Base-by-base conservation (phyloP, 2,888 invertebrate genomes). In the Dermolepida albohirtum region DNA sequence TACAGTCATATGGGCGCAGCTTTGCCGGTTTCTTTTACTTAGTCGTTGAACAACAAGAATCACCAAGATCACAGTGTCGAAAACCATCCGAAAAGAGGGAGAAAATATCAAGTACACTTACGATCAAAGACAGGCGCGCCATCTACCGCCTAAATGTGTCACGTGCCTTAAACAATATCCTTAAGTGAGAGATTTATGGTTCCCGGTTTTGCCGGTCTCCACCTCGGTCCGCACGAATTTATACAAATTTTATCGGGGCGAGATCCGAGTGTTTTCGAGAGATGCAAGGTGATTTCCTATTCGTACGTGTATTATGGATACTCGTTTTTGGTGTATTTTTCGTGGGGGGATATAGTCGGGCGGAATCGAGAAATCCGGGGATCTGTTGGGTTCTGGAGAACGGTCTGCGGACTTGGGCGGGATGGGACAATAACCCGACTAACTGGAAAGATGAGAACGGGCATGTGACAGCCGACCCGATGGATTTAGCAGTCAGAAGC, bases 161-260 rank as follows among this genome's bases (percentile, higher is more conserved):
- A 80, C 79, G 80, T 80, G 78, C 78, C 77, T 79, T 78, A 78
- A 79, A 80, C 79, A 79, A 78, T 79, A 78, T 79, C 78, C 78
- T 78, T 77, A 76, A 77, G 73, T 75, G 73, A 64, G 74, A 79
- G 79, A 79, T 70, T 67, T 70, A 70, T 67, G 57, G 68, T 29
- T 16, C 43, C 49, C 16, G 5, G 34, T 49, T 49, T 8, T 17
- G 44, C 16, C 59, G 57, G 16, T 66, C 47, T 44, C 41, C 39
- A 44, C 49, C 34, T 27, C 17, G 17, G 22, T 22, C 22, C 16
- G 22, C 16, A 17, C 17, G 47, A 47, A 34, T 81, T 80, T 80
- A 80, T 80, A 79, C 80, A 80, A 79, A 77, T 80, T 80, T 80
- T 78, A 79, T 78, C 78, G 78, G 76, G 77, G 77, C 75, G 74